A percentile compares a stretch with the other conserved stretches of the same genome.
phyloP scores from a whole-genome alignment of 2,888 invertebrate genomes.

The Lithophane socia region DNA sequence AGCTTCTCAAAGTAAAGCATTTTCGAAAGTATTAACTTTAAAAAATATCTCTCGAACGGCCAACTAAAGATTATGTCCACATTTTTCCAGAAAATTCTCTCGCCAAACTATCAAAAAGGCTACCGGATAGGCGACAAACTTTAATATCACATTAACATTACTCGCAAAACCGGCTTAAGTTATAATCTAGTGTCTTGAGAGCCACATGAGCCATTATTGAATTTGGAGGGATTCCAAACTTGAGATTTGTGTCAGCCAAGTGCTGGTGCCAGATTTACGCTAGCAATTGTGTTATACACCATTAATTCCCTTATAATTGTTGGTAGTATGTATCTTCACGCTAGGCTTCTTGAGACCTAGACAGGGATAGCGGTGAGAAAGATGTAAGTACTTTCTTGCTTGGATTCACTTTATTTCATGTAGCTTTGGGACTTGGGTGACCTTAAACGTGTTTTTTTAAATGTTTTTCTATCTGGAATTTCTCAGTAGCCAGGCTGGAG shows the following conservation, averaged over 20 bases:
- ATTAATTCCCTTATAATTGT: conserved; percentile 71
- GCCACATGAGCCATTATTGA: conserved; percentile 81
- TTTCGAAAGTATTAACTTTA: too few species aligned
- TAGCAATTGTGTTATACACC: conserved; percentile 70
- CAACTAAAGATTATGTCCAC: background rate
- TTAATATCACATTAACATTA: conserved; percentile 59
- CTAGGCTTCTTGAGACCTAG: conserved; percentile 5
- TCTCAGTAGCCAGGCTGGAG: too few species aligned
- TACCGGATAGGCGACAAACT: conserved; percentile 54
- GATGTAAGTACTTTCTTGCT: background rate
- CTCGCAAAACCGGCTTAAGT: conserved; percentile 60
- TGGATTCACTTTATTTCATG: background rate
- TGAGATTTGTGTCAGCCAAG: conserved; percentile 82
- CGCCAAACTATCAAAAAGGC: conserved; percentile 31
- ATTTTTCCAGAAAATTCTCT: conserved; percentile 23
- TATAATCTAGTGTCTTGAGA: conserved; percentile 79
- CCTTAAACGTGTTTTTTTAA: too few species aligned
- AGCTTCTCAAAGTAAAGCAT: too few species aligned
- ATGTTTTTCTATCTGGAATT: too few species aligned
- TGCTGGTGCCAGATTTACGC: conserved; percentile 82
- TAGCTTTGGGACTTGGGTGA: background rate
- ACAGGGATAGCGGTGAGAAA: background rate
- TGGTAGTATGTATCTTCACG: conserved; percentile 46
- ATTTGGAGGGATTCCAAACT: conserved; percentile 83
- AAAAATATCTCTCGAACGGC: background rate